Evolutionary conservation across 2,113 vertebrate genomes (phyloP), one percentile per base, ranked within the genome.

Genomic region (Corydoras maculifer): DNA sequence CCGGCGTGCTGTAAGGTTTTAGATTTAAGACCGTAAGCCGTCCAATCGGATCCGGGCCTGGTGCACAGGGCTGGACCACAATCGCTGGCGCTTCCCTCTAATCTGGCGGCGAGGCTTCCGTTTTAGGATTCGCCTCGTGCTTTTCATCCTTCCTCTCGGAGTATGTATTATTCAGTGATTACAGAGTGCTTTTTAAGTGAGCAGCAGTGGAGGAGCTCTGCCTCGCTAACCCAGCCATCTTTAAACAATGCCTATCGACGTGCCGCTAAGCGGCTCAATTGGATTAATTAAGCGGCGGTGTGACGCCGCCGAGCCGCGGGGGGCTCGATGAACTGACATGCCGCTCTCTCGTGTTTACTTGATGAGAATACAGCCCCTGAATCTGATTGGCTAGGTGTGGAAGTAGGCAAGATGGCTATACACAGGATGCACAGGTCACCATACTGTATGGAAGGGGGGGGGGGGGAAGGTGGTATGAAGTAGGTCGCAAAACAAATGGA

Each of bases 171-270:
- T 76, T 65, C 32, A 49, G 64, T 76, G 70, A 78, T 79, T 79
- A 75, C 63, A 29, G 69, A 63, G 68, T 48, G 62, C 69, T 80
- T 69, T 58, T 75, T 54, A 79, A 77, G 75, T 64, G 30, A 49
- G 73, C 61, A 61, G 70, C 66, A 62, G 68, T 66, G 67, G 55
- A 72, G 55, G 49, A 78, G 75, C 78, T 79, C 76, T 78, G 62
- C 77, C 65, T 54, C 31, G 71, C 69, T 72, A 78, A 72, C 72
- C 79, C 76, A 62, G 74, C 79, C 77, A 81, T 81, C 79, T 77
- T 75, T 71, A 75, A 78, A 81, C 79, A 78, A 78, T 77, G 77
- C 60, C 74, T 76, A 74, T 72, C 75, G 79, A 76, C 66, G 78
- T 74, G 65, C 57, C 78, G 15, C 73, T 79, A 74, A 78, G 76